phyloP scores from a whole-genome alignment of 2,888 invertebrate species.

The Pyrochroa serraticornis region DNA sequence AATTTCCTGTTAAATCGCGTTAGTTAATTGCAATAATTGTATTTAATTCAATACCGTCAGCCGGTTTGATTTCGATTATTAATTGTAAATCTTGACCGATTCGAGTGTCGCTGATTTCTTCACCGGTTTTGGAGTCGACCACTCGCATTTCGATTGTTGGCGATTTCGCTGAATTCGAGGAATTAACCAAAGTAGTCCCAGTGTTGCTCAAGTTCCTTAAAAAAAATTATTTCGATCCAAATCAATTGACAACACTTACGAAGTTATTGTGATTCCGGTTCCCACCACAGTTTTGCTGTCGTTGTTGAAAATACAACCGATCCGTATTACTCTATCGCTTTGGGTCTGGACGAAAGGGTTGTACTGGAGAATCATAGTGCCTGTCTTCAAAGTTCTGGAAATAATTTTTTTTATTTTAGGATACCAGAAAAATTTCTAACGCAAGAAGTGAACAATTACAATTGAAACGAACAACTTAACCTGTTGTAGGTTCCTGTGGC shows the following conservation, averaged over 20 bases:
- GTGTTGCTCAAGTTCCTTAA: constrained; percentile 56
- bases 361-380: constrained; percentile 80
- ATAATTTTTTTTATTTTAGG: too few species aligned
- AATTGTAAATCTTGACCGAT: constrained; percentile 72
- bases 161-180: constrained; percentile 50
- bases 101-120: constrained; percentile 68
- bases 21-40: not conserved
- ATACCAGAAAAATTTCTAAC: not conserved
- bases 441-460: too few species aligned
- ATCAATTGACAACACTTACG: constrained; percentile 53
- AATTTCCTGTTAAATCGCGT: constrained; percentile 48
- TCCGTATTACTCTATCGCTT: constrained; percentile 80
- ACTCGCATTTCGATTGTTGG: constrained; percentile 65
- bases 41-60: not conserved
- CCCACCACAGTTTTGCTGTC: constrained; percentile 60
- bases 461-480: too few species aligned
- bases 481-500: constrained; percentile 63
- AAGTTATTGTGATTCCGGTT: constrained; percentile 64
- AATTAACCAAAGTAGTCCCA: constrained; percentile 60
- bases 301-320: constrained; percentile 74
- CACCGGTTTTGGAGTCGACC: constrained; percentile 63
- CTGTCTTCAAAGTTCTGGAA: constrained; percentile 74
- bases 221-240: constrained; percentile 25
- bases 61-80: constrained; percentile 62
- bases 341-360: constrained; percentile 85